Evolutionary conservation across 2,113 vertebrate genomes (phyloP), one percentile per base, ranked within the genome.

Genomic region (Scatophagus argus): DNA sequence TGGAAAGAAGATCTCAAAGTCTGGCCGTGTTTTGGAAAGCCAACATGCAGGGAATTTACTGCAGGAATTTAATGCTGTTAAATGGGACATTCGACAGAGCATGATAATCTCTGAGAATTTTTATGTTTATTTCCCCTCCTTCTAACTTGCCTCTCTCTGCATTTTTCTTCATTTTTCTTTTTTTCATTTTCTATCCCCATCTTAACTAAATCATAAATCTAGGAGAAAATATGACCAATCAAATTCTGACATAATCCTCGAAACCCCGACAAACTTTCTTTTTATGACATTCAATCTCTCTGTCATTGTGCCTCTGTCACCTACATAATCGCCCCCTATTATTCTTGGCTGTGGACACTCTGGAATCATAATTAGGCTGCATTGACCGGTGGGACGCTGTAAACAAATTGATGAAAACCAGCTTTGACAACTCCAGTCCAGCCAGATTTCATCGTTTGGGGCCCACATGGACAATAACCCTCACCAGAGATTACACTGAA

Each of bases 371-470:
- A 85, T 87, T 44, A 88, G 60, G 51, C 61, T 52, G 67, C 74
- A 80, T 58, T 72, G 84, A 88, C 81, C 32, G 13, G 19, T 39
- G 43, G 60, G 54, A 67, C 1, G 36, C 66, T 79, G 67, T 72
- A 77, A 74, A 77, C 79, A 81, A 38, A 83, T 43, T 87, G 88
- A 89, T 73, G 74, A 62, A 86, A 87, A 85, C 38, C 79, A 80
- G 80, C 77, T 81, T 66, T 88, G 82, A 84, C 88, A 86, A 63
- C 60, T 78, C 47, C 54, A 76, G 46, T 84, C 64, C 61, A 82
- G 56, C 59, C 52, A 59, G 56, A 72, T 72, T 49, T 77, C 46
- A 68, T 73, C 49, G 34, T 67, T 36, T 41, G 58, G 52, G 52
- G 34, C 68, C 67, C 74, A 69, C 62, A 51, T 36, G 60, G 83